phyloP scores from a whole-genome alignment of 1,140 invertebrate genomes.

The Caenorhabditis remanei region DNA sequence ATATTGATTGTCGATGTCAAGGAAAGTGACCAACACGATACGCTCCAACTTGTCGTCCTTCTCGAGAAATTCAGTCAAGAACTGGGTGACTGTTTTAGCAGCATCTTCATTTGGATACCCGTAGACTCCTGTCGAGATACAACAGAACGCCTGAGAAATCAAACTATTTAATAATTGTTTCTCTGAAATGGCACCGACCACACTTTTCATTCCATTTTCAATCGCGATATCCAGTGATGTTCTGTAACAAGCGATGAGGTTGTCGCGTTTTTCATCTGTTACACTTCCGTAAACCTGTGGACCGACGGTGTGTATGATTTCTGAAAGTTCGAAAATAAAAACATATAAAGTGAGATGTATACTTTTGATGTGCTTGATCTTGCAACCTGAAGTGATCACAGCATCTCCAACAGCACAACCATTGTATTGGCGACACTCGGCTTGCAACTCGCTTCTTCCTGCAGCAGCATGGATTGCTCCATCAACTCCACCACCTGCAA shows the following conservation, averaged over 20 bases:
- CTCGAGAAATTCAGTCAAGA: conserved; percentile 47
- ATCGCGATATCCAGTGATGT: conserved; percentile 21
- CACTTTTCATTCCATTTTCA: conserved; percentile 33
- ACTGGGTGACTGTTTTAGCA: conserved; percentile 39
- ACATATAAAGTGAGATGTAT: background rate
- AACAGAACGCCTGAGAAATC: conserved; percentile 60
- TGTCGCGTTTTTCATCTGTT: background rate
- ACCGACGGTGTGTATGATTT: conserved; percentile 62
- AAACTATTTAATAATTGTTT: background rate
- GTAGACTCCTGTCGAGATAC: conserved; percentile 64
- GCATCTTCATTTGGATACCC: conserved; percentile 64
- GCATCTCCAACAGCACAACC: conserved; percentile 56
- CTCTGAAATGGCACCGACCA: background rate
- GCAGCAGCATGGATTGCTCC: conserved; percentile 62
- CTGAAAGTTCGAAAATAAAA: background rate
- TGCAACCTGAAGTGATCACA: conserved; percentile 52
- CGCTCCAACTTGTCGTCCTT: conserved; percentile 46
- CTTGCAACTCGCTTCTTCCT: conserved; percentile 47
- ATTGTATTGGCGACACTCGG: conserved; percentile 49
- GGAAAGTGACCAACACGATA: conserved; percentile 54
- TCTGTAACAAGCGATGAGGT: conserved; percentile 55
- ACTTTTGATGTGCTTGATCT: conserved; percentile 59
- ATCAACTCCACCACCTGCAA: conserved; percentile 62
- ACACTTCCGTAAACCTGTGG: conserved; percentile 13
- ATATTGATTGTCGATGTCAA: conserved; percentile 45